These are phyloP conservation scores for Laothoe populi DNA, from an alignment of 2,888 invertebrate species.

Conservation along the genomic window DNA sequence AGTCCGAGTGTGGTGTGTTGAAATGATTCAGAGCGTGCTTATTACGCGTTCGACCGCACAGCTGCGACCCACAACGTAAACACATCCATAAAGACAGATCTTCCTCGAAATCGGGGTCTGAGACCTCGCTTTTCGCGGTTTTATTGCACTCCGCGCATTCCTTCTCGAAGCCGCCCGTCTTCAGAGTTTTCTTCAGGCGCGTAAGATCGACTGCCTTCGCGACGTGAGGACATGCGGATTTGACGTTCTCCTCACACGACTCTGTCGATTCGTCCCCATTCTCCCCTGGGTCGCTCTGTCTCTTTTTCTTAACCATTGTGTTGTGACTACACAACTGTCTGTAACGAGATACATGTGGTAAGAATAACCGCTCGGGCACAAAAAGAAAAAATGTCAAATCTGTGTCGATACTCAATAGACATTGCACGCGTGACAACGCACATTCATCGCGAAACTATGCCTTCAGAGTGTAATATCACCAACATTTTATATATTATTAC, in stretches of 20 bases:
- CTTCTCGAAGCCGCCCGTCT: constrained; percentile 76
- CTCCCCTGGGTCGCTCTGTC: constrained; percentile 87
- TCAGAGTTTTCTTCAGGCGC: constrained; percentile 85
- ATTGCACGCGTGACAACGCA: constrained; percentile 84
- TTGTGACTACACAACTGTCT: constrained; percentile 67
- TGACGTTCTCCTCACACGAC: constrained; percentile 88
- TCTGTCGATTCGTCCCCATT: constrained; percentile 89
- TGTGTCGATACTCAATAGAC: constrained; percentile 82
- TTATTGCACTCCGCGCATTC: constrained; percentile 86
- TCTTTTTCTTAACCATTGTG: constrained; percentile 90
- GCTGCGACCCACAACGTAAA: constrained; percentile 91
- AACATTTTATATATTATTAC: constrained; percentile 46
- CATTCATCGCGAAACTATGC: constrained; percentile 61
- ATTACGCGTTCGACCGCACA: constrained; percentile 88
- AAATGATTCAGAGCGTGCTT: constrained; percentile 91
- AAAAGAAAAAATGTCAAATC: constrained; percentile 83
- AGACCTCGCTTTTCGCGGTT: constrained; percentile 65
- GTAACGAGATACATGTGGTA: constrained; percentile 82
- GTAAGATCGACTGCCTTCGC: constrained; percentile 87
- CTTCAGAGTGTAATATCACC: constrained; percentile 40
- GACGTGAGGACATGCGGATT: constrained; percentile 88
- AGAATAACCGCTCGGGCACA: constrained; percentile 78
- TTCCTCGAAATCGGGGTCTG: constrained; percentile 79
- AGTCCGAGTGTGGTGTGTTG: constrained; percentile 90
- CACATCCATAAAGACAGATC: constrained; percentile 90